Percentiles rank a stretch among this genome's conserved stretches.
phyloP scores from a whole-genome alignment of 1,140 invertebrate species.

The Rhyacophila brunnea region DNA sequence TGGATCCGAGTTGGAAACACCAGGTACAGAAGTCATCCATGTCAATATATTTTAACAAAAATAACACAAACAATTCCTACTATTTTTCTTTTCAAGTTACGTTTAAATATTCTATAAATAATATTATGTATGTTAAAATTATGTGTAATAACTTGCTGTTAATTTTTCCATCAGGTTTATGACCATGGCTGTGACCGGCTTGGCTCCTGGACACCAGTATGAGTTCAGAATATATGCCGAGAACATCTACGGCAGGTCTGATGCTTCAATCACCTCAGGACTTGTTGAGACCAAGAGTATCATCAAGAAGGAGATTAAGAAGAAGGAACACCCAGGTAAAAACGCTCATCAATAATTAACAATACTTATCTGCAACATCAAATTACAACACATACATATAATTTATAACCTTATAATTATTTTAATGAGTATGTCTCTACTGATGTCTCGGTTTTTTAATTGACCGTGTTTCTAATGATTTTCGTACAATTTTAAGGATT shows the following conservation, averaged over 20 bases:
- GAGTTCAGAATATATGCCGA: constrained; percentile 96
- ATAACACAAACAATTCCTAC: neutral
- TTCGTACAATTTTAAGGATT: too few species aligned
- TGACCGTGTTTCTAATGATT: too few species aligned
- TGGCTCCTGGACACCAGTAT: constrained; percentile 90
- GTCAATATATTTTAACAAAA: neutral
- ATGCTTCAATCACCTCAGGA: constrained; percentile 82
- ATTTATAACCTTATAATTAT: too few species aligned
- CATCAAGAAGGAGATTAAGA: constrained; percentile 72
- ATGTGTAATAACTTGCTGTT: constrained; percentile 33
- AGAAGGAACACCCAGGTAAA: constrained; percentile 73
- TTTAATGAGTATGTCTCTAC: too few species aligned
- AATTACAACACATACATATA: too few species aligned
- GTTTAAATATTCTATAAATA: too few species aligned
- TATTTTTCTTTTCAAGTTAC: neutral
- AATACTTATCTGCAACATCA: too few species aligned
- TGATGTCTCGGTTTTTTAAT: too few species aligned
- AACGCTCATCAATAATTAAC: too few species aligned
- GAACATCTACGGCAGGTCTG: constrained; percentile 94
- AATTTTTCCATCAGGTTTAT: constrained; percentile 63
- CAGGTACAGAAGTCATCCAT: too few species aligned
- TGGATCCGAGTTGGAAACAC: constrained; percentile 97
- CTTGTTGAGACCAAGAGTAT: constrained; percentile 82
- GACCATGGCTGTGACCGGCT: constrained; percentile 83
- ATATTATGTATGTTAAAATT: too few species aligned